Base-by-base conservation (phyloP, 1,140 invertebrate genomes). In the Drosophila nebulosa region DNA sequence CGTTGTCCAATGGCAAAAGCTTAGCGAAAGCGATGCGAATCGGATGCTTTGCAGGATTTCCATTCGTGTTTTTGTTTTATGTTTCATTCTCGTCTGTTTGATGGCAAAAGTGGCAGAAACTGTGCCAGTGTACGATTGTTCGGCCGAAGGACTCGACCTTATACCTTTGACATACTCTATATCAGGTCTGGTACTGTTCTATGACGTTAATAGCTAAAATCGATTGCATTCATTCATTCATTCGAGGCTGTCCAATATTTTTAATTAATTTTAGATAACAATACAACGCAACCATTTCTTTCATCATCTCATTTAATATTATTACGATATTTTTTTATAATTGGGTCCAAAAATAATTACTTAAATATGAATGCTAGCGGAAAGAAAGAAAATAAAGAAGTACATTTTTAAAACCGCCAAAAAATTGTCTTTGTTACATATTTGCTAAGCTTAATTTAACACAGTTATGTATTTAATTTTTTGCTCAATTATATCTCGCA, bases 71-170 rank as follows among this genome's bases (percentile, higher is more conserved):
- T 59, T 65, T 75, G 64, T 32, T 64, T 53, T 58, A 42, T 58
- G 46, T 12, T 24, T 58, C 35, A 59, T 9, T n/a, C 36, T 42
- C 6, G 3, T 64, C 62, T 74, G 78, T 80, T 66, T 68, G 53
- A 78, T 63, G 76, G 55, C 68, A 75, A 77, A 73, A 67, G 61
- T 30, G 63, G 55, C 24, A 18, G 24, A 36, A 27, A 62, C 65
- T 61, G 50, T 71, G 56, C 56, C 64, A 68, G 46, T 46, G 22
- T 60, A 9, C 24, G 9, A 6, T 30, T 39, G 30, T 35, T 21
- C 64, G 24, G 59, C 60, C 42, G 64, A 86, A 86, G 83, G 83
- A 83, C 83, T 88, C 83, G 83, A 88, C 83, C 83, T 86, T 88
- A 83, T 64, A 88, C 78, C 81, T 85, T 78, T 85, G 70, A 81